Base-by-base conservation (phyloP, 2,888 invertebrate species). In the Brachylomia viminalis region DNA sequence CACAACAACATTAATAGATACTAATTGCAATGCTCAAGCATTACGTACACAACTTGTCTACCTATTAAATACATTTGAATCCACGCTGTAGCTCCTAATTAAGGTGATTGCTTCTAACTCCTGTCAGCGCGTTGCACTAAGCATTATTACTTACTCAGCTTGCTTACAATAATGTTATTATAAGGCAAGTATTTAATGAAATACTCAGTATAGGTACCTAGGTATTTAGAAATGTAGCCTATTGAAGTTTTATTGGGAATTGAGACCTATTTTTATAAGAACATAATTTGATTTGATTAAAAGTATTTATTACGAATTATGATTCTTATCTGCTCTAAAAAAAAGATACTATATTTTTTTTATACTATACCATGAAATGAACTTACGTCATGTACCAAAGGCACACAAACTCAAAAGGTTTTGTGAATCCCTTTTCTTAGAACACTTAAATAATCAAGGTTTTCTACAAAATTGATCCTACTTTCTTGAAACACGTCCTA, bases 61-160 rank as follows among this genome's bases (percentile, higher is more conserved):
- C n/a, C 20, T 33, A 45, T 30, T 72, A 61, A 45, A 42, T 72
- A 20, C 15, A 30, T 72, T 74, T 72, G 49, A 72, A 61, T 52
- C 11, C 23, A 20, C 42, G 1, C 49, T 38, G 58, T 42, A 45
- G 30, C 10, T 42, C 6, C 42, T 74, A 52, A 52, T 52, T 74
- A 52, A 20, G 42, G 0, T 3, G 27, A 0, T 47, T 33, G 33
- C 73, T 15, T 23, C 23, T 20, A 1, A 17, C 30, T 52, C n/a
- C 52, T 42, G 42, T 52, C 17, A 13, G 11, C 0, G 30, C 27
- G 17, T 42, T 52, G n/a, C 30, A 52, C 15, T 42, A 10, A 42
- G 42, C 5, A 13, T n/a, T 42, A 61, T 49, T 42, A 72, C 59
- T 70, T 56, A 58, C 11, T 58, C 17, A 27, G 47, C 20, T 58